Percentiles rank a stretch among this genome's conserved stretches.
Conservation (phyloP, 2,113 vertebrate species). For the Chrysochloris asiatica region DNA sequence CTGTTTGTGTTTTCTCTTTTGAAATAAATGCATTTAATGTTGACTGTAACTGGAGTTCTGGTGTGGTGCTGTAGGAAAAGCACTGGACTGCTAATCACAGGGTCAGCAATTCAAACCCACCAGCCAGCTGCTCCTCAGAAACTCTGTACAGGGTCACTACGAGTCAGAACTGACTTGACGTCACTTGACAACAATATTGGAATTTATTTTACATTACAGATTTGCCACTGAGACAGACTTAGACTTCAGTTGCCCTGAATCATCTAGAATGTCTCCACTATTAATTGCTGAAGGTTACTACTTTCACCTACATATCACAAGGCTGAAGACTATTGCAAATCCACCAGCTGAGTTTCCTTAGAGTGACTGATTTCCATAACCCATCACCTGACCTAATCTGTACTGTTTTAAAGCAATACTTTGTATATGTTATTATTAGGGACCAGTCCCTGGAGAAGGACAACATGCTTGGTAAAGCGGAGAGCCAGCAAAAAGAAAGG, state of each 20-base stretch:
- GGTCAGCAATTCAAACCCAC: no score
- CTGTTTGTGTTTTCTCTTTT: not conserved
- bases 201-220: conserved; percentile 41
- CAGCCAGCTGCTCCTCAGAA: no score
- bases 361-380: not conserved
- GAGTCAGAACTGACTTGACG: no score
- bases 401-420: not conserved
- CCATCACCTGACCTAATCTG: not conserved
- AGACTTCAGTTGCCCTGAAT: not conserved
- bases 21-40: not conserved
- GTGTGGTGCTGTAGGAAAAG: no score
- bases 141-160: no score
- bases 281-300: not conserved
- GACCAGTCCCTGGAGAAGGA: no score
- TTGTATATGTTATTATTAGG: no score
- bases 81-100: no score
- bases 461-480: no score
- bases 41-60: not conserved
- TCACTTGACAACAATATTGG: not conserved
- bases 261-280: conserved; percentile 18
- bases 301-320: not conserved
- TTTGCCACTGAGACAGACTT: conserved; percentile 9
- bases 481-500: no score
- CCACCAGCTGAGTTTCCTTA: not conserved
- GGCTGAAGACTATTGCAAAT: not conserved